These are phyloP conservation scores for Mycteria americana DNA, from an alignment of 2,797 vertebrate species.

Conservation along the genomic window DNA sequence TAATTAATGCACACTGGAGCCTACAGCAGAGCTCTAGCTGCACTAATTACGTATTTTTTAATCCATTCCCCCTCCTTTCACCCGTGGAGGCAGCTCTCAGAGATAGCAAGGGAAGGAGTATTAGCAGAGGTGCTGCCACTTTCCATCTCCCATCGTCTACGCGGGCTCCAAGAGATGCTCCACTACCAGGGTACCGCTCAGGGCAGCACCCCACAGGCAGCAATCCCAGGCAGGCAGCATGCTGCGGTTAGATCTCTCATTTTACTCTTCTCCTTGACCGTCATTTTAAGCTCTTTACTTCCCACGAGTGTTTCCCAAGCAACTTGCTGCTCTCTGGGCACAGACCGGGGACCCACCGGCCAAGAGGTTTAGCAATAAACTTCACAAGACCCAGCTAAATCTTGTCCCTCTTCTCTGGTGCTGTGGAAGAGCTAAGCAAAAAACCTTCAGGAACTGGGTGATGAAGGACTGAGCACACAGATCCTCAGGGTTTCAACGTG, in stretches of 20 bases:
- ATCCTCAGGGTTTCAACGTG: accelerated
- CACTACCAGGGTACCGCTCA: background rate
- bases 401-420: background rate
- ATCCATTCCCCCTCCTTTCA: background rate
- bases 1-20: background rate
- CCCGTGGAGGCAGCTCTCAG: background rate
- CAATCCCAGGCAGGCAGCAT: background rate
- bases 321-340: background rate
- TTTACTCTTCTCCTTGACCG: background rate
- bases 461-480: background rate
- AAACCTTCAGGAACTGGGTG: background rate
- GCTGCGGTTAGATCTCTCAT: accelerated
- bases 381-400: background rate
- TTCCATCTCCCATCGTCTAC: background rate
- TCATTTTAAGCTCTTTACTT: background rate
- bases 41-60: background rate
- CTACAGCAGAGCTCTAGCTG: background rate
- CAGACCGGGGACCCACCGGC: accelerated
- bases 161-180: background rate
- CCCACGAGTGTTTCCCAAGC: background rate
- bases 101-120: background rate
- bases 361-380: background rate
- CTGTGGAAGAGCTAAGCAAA: background rate
- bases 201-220: background rate
- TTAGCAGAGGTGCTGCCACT: background rate